Conservation (phyloP, 2,888 invertebrate genomes). For the Athalia cordata region DNA sequence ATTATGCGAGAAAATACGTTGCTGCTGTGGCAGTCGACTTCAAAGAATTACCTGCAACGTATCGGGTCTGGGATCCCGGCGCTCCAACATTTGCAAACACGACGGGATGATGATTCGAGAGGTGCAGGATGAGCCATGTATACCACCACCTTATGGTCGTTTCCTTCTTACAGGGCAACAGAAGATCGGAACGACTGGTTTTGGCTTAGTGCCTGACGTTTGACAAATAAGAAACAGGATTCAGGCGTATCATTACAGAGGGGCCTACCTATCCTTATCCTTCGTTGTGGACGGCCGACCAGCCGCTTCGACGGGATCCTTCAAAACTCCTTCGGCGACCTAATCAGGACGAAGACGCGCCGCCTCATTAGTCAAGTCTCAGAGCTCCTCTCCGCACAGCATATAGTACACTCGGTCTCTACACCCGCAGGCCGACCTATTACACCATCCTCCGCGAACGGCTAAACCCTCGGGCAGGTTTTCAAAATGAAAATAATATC, state of each 20-base stretch:
- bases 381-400: conserved; percentile 52
- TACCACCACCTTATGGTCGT: too few relatives aligned
- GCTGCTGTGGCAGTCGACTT: not conserved
- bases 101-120: conserved; percentile 29
- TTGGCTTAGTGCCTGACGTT: conserved; percentile 71
- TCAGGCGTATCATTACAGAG: conserved; percentile 71
- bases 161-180: not conserved
- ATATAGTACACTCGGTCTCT: conserved; percentile 17
- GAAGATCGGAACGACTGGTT: conserved; percentile 61
- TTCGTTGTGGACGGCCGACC: conserved; percentile 64
- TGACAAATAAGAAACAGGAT: conserved; percentile 73
- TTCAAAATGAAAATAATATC: conserved; percentile 44
- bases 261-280: conserved; percentile 59
- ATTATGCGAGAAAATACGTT: conserved; percentile 40
- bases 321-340: conserved; percentile 73
- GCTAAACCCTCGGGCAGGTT: conserved; percentile 45
- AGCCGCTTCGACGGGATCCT: conserved; percentile 59
- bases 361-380: conserved; percentile 73
- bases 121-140: conserved; percentile 29
- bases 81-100: conserved; percentile 9
- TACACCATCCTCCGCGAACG: conserved; percentile 59
- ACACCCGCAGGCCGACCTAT: conserved; percentile 56
- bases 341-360: conserved; percentile 73
- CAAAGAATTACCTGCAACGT: too few relatives aligned
- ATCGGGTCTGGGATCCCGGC: not conserved